Evolutionary conservation across 2,113 vertebrate species (phyloP), one percentile per base, ranked within the genome.

Genomic region (Pristiophorus japonicus): DNA sequence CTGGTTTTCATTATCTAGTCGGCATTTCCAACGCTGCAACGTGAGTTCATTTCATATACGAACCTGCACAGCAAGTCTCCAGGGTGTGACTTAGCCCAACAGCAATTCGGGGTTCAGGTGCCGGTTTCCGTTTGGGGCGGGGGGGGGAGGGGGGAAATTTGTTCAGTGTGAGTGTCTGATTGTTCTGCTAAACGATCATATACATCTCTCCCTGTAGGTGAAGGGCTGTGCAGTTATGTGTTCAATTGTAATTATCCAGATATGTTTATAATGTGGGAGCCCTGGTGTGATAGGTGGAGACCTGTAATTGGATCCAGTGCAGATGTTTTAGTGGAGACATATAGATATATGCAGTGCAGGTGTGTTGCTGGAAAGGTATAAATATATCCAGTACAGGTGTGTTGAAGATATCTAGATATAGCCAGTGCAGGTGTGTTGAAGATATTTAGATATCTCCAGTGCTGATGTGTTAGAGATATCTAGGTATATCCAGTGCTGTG

Each of bases 1-100:
- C 92, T 94, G 92, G 20, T 94, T 94, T 70, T 27, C 66, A 94
- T 94, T 42, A 94, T 70, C 92, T 70, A 1, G 92, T 51, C 92
- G 47, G 92, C 38, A 4, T 70, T 70, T 66, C 65, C 1, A 70
- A 30, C 24, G 65, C 38, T 45, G 92, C 18, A 16, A 94, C 24
- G 11, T 24, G 22, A 14, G 92, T 66, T 94, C 65, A 70, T 24
- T 94, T 47, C 38, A 63, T n/a, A 22, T 7, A 51, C 34, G 16
- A 65, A n/a, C 34, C 91, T 65, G 5, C n/a, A 42, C 70, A 30
- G 6, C 30, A 30, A 6, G 30, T 34, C 6, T 11, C 30, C 51
- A 27, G 67, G 70, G 30, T 34, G 30, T 34, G 70, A 73, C 27
- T 27, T 22, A 70, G 75, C 10, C 12, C 16, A 47, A 2, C n/a